Base-by-base conservation (phyloP, 30 jellyfish, hydroid and myxozoan species). In the Nemopilema nomurai region DNA sequence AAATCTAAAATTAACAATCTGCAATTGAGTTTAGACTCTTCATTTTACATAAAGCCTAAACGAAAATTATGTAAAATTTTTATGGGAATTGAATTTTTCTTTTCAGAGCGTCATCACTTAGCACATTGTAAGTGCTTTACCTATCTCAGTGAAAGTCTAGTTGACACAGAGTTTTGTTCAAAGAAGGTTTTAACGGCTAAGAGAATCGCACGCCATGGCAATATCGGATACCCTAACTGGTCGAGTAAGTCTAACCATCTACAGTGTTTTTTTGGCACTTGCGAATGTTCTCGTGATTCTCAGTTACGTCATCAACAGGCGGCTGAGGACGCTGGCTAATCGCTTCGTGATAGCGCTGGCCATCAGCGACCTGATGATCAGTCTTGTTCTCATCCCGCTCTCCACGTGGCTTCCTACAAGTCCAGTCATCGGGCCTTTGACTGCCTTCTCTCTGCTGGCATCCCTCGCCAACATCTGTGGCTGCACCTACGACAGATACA, bases 381-480 rank as follows among this genome's bases (percentile, higher is more conserved):
- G 91, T n/a, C n/a, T 66, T 16, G 18, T 83, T 32, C 76, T 83
- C 0, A 53, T 83, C 21, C 91, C 91, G 17, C 4, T 83, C 7
- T 31, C 19, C 49, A 31, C 85, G 0, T 83, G 91, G 91, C 24
- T 26, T 69, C 74, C 91, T 8, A 16, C 4, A n/a, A 73, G 75
- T 27, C 63, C 21, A 1, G 69, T 24, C 24, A 71, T 67, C 63
- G 86, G 78, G 28, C 79, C 87, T 16, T 23, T 89, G 67, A 53
- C 79, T 0, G 75, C 85, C 4, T 89, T 89, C 74, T 24, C 70
- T 31, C 73, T 89, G 23, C 28, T 79, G 74, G 97, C 97, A 0
- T 89, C 97, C 9, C 81, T 81, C 9, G 69, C 78, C 78, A 89
- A 89, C 84, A 63, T 89, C 29, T 89, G 90, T 71, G 97, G 91